Evolutionary conservation across 2,797 vertebrate genomes (phyloP).

Genomic region (Xenops minutus): DNA sequence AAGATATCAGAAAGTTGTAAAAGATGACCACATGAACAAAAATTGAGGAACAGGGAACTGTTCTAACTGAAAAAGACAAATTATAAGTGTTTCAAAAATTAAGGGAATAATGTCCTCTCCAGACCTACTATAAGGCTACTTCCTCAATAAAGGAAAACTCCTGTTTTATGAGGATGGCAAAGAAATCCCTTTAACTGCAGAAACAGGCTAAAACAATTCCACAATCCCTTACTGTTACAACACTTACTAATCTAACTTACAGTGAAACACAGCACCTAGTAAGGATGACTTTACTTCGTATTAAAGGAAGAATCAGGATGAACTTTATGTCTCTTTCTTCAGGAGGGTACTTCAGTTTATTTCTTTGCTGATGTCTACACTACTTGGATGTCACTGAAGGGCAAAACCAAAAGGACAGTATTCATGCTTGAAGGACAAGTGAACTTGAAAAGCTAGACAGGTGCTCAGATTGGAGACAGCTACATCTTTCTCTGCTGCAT

Average conservation of each 20-base stretch:
- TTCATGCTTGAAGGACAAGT: not conserved
- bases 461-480: not conserved
- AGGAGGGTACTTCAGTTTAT: not conserved
- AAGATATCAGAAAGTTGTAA: not conserved
- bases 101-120: not conserved
- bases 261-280: not conserved
- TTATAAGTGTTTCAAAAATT: not conserved
- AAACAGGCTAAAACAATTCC: not conserved
- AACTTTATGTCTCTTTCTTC: not conserved
- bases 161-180: not conserved
- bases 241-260: not conserved
- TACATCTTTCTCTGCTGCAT: not conserved
- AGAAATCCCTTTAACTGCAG: not conserved
- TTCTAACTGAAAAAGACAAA: not conserved
- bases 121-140: not conserved
- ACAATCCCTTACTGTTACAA: fast-evolving
- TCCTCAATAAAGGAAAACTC: not conserved
- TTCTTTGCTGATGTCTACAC: not conserved
- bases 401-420: not conserved
- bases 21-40: fast-evolving
- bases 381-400: not conserved
- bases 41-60: fast-evolving
- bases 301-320: not conserved
- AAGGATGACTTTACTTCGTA: not conserved
- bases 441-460: not conserved